Percentiles rank a stretch among this genome's conserved stretches.
phyloP scores from a whole-genome alignment of 2,797 vertebrate genomes.

The Aeoliscus strigatus region DNA sequence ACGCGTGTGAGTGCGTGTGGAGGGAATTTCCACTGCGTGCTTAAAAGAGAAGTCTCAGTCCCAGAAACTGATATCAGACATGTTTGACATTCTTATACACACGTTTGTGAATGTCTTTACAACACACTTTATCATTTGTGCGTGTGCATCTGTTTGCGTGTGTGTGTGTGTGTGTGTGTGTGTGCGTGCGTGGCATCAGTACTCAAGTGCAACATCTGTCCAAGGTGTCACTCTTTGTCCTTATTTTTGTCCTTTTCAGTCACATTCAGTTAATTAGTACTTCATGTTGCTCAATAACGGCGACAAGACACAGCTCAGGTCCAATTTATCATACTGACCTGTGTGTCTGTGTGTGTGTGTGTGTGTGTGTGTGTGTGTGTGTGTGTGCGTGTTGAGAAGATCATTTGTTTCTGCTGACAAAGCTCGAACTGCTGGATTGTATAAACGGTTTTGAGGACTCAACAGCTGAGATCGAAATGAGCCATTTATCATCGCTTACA shows the following conservation, averaged over 20 bases:
- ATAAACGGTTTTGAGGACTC: constrained; percentile 39
- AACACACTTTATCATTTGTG: too few relatives aligned
- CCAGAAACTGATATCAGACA: constrained; percentile 28
- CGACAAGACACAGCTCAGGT: constrained; percentile 50
- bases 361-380: constrained; percentile 12
- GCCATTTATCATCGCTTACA: constrained; percentile 47
- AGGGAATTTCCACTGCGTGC: constrained; percentile 52
- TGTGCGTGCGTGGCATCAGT: too few relatives aligned
- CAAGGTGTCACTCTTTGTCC: constrained; percentile 10
- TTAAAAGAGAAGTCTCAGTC: constrained; percentile 10
- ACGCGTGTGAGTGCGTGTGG: constrained; percentile 6
- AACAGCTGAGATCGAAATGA: constrained; percentile 55
- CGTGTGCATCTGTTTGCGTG: too few relatives aligned
- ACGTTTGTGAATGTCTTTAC: constrained; percentile 7
- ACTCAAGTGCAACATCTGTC: too few relatives aligned
- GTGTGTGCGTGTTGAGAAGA: constrained; percentile 32
- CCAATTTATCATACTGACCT: constrained; percentile 62
- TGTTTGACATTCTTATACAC: constrained; percentile 38
- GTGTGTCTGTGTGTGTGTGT: constrained; percentile 13
- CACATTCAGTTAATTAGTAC: constrained; percentile 54
- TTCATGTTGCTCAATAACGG: constrained; percentile 56
- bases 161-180: too few relatives aligned
- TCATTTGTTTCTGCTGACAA: constrained; percentile 66
- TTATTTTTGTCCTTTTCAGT: constrained; percentile 34
- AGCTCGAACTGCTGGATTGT: constrained; percentile 24